These are phyloP conservation scores for Drosophila acutilabella DNA, from an alignment of 2,888 invertebrate genomes.

Conservation along the genomic window DNA sequence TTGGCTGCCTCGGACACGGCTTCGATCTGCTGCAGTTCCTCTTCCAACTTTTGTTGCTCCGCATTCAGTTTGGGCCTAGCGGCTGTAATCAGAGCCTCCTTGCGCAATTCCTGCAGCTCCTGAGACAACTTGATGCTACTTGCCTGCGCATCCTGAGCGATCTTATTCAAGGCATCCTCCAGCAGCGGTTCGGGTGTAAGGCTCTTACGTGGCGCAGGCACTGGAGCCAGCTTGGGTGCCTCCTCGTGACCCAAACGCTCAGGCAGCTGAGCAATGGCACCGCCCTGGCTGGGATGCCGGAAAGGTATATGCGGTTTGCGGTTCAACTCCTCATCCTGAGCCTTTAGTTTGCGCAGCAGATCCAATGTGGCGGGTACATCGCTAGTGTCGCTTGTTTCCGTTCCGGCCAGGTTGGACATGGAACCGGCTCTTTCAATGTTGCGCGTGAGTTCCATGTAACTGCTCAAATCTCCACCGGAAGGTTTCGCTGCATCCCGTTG, in stretches of 20 bases:
- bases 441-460: slow-evolving; percentile 86
- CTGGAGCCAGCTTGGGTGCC: slow-evolving; percentile 86
- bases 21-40: slow-evolving; percentile 85
- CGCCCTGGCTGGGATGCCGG: slow-evolving; percentile 83
- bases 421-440: slow-evolving; percentile 88
- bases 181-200: slow-evolving; percentile 86
- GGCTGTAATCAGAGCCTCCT: slow-evolving; percentile 81
- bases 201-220: slow-evolving; percentile 86
- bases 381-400: slow-evolving; percentile 40
- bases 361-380: slow-evolving; percentile 83
- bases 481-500: slow-evolving; percentile 87
- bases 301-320: slow-evolving; percentile 75
- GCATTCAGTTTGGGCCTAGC: slow-evolving; percentile 73
- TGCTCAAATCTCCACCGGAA: slow-evolving; percentile 86
- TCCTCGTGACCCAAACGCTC: slow-evolving; percentile 73
- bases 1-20: slow-evolving; percentile 86
- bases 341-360: slow-evolving; percentile 80
- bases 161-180: slow-evolving; percentile 90
- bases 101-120: slow-evolving; percentile 87
- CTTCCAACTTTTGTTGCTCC: slow-evolving; percentile 76
- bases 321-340: slow-evolving; percentile 70
- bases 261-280: slow-evolving; percentile 84
- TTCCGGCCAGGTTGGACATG: slow-evolving; percentile 86
- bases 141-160: slow-evolving; percentile 91
- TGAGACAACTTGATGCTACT: slow-evolving; percentile 90